Evolutionary conservation across 2,888 invertebrate species (phyloP).

Genomic region (Entomobrya proxima): DNA sequence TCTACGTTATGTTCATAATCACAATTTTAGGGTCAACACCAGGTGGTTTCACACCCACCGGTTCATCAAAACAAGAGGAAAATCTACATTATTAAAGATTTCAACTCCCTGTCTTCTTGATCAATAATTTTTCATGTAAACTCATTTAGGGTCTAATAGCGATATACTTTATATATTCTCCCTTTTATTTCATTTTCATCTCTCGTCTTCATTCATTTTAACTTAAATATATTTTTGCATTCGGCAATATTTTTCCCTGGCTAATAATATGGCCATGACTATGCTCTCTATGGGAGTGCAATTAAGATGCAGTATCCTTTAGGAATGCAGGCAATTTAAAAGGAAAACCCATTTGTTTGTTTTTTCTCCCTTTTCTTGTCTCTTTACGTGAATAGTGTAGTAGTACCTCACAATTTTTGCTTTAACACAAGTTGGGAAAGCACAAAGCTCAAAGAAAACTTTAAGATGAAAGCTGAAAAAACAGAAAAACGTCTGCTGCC

Average conservation of each 20-base stretch:
- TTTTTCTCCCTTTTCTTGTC: not conserved
- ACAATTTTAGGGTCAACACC: too few relatives aligned
- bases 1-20: too few relatives aligned
- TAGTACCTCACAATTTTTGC: not conserved
- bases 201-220: too few relatives aligned
- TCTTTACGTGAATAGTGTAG: not conserved
- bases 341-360: not conserved
- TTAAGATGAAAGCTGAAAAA: too few relatives aligned
- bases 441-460: not conserved
- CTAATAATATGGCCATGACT: not conserved
- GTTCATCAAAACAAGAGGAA: too few relatives aligned
- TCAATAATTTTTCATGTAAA: too few relatives aligned
- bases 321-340: not conserved
- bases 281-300: not conserved
- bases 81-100: too few relatives aligned
- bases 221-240: not conserved
- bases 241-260: not conserved
- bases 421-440: not conserved
- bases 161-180: too few relatives aligned
- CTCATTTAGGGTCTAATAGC: too few relatives aligned
- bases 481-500: not conserved
- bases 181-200: too few relatives aligned
- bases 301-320: not conserved
- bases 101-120: too few relatives aligned
- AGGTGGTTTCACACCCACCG: too few relatives aligned